Conservation (phyloP, 1,140 invertebrate genomes). For the Nasonia vitripennis region DNA sequence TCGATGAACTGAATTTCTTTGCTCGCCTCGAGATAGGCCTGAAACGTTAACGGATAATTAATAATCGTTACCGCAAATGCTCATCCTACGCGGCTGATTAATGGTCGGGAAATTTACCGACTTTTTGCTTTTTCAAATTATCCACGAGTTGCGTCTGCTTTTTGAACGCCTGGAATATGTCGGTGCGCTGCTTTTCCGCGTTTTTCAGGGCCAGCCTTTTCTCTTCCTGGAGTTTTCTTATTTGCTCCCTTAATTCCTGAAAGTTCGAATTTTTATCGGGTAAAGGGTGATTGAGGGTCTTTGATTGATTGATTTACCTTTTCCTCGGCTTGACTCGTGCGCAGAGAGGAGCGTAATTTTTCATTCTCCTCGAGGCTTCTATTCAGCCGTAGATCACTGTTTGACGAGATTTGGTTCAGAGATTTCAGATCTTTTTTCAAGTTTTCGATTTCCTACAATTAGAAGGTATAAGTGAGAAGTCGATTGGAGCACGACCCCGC, state of each 20-base stretch:
- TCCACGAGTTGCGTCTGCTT: conserved; percentile 75
- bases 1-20: conserved; percentile 70
- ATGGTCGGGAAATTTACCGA: conserved; percentile 53
- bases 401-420: conserved; percentile 63
- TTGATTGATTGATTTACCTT: conserved; percentile 64
- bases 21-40: conserved; percentile 71
- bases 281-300: background rate
- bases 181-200: conserved; percentile 72
- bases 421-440: conserved; percentile 73
- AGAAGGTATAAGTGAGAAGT: too few relatives aligned
- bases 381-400: conserved; percentile 70
- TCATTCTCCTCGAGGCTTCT: conserved; percentile 69
- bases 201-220: conserved; percentile 66
- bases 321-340: conserved; percentile 72
- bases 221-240: conserved; percentile 70
- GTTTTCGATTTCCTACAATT: conserved; percentile 68
- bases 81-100: background rate
- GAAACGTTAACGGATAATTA: conserved; percentile 46
- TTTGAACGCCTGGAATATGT: conserved; percentile 74
- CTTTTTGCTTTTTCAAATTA: conserved; percentile 77
- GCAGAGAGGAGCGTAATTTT: conserved; percentile 58
- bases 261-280: conserved; percentile 23
- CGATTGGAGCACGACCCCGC: too few relatives aligned
- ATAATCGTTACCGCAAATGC: background rate
- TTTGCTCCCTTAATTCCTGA: conserved; percentile 72